A percentile compares a stretch with the other conserved stretches of the same genome.
Conservation (phyloP, 1,140 invertebrate species). For the Drosophila trapezifrons region DNA sequence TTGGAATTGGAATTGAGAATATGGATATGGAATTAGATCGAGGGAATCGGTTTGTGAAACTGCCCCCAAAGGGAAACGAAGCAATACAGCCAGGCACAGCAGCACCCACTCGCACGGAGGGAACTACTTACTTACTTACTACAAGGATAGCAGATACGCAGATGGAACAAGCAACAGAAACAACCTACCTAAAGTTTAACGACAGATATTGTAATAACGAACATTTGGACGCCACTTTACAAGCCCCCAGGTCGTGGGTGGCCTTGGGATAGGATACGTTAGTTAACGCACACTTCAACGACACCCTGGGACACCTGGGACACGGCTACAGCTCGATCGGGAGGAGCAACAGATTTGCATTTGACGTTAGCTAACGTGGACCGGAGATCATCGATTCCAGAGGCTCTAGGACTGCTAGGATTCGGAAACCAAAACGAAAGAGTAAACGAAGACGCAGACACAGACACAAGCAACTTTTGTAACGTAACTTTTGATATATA, state of each 20-base stretch:
- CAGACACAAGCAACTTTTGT: slow-evolving; percentile 43
- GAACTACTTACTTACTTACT: slow-evolving; percentile 44
- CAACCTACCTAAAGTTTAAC: slow-evolving; percentile 77
- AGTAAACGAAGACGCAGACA: slow-evolving; percentile 5
- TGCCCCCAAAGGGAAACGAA: slow-evolving; percentile 29
- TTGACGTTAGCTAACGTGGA: slow-evolving; percentile 30
- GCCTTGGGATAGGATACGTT: slow-evolving; percentile 22
- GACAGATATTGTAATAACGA: slow-evolving; percentile 43
- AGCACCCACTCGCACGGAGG: slow-evolving; percentile 34
- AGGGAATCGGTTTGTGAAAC: slow-evolving; percentile 41
- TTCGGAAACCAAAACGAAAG: slow-evolving; percentile 11
- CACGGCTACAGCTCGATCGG: background rate
- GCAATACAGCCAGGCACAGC: slow-evolving; percentile 36
- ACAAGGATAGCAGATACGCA: slow-evolving; percentile 13
- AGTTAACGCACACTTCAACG: slow-evolving; percentile 13
- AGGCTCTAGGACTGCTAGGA: slow-evolving; percentile 14
- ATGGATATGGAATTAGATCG: background rate
- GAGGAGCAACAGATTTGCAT: slow-evolving; percentile 9
- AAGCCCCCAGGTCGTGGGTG: slow-evolving; percentile 3
- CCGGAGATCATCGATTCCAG: slow-evolving; percentile 33
- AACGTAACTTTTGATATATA: slow-evolving; percentile 50
- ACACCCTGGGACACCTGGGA: background rate
- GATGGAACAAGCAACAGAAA: slow-evolving; percentile 54
- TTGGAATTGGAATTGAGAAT: slow-evolving; percentile 2
- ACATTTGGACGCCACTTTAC: slow-evolving; percentile 59